Percentiles rank a stretch among this genome's conserved stretches.
phyloP scores from a whole-genome alignment of 2,797 vertebrate species.

The Etheostoma perlongum region DNA sequence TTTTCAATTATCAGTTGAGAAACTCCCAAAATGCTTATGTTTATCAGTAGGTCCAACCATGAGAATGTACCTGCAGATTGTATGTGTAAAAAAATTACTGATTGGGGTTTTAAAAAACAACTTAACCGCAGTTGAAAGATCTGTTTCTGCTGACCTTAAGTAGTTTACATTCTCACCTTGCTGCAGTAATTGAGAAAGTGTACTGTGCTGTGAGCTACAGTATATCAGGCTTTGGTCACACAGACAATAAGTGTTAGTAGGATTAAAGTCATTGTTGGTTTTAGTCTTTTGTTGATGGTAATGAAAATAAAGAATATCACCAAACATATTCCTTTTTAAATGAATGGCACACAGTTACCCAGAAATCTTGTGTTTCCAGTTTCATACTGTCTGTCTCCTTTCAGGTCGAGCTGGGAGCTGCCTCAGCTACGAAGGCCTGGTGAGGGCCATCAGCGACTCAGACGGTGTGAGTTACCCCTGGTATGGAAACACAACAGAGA shows the following conservation, averaged over 20 bases:
- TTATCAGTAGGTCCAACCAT: not conserved
- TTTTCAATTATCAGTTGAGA: not conserved
- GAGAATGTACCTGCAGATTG: not conserved
- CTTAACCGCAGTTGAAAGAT: not conserved
- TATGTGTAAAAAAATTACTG: not conserved
- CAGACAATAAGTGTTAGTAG: not conserved
- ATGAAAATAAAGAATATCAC: not conserved
- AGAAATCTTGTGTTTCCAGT: not conserved
- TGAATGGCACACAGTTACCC: not conserved
- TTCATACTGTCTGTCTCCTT: conserved; percentile 16
- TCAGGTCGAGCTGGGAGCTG: conserved; percentile 98
- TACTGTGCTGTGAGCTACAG: not conserved
- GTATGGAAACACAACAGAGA: conserved; percentile 99
- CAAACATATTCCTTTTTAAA: not conserved
- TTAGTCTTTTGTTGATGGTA: not conserved
- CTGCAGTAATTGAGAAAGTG: not conserved
- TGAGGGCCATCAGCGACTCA: conserved; percentile 97
- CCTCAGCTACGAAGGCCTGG: conserved; percentile 94
- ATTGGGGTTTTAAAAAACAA: not conserved
- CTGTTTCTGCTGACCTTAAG: not conserved
- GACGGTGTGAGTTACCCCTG: conserved; percentile 99
- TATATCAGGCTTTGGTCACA: not conserved
- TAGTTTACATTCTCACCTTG: not conserved
- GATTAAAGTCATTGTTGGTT: not conserved
- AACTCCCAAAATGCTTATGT: not conserved